Percentiles rank a stretch among this genome's conserved stretches.
These are phyloP conservation scores for Corythaixoides concolor DNA, from an alignment of 2,113 vertebrate species.

Conservation along the genomic window DNA sequence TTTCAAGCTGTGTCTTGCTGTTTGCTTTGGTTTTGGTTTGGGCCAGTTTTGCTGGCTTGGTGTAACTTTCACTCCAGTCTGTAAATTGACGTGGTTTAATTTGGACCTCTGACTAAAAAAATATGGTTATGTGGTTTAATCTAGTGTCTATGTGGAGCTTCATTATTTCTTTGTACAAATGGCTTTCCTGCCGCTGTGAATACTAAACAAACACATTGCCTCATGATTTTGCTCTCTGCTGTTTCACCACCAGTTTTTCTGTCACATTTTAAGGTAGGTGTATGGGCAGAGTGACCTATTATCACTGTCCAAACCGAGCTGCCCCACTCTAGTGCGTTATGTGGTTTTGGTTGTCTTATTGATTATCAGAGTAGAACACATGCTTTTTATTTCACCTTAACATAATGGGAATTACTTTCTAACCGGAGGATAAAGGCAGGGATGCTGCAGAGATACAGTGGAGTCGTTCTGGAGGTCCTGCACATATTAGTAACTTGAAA, in stretches of 20 bases:
- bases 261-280: background rate
- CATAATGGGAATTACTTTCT: background rate
- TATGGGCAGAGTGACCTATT: background rate
- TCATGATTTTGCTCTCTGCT: background rate
- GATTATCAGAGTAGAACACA: background rate
- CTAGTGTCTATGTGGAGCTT: background rate
- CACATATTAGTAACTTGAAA: background rate
- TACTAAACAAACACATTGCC: background rate
- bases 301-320: background rate
- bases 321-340: background rate
- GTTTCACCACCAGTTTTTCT: background rate
- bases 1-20: background rate
- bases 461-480: background rate
- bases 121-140: background rate
- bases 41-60: background rate
- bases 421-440: background rate
- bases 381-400: fast-evolving
- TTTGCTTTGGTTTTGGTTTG: background rate
- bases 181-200: background rate
- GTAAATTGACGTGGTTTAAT: background rate
- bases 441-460: background rate
- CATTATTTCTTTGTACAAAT: background rate
- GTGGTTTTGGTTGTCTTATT: background rate
- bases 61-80: background rate
- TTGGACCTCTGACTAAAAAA: background rate